Base-by-base conservation (phyloP, 2,113 vertebrate genomes). In the Xyliphius kryptos region DNA sequence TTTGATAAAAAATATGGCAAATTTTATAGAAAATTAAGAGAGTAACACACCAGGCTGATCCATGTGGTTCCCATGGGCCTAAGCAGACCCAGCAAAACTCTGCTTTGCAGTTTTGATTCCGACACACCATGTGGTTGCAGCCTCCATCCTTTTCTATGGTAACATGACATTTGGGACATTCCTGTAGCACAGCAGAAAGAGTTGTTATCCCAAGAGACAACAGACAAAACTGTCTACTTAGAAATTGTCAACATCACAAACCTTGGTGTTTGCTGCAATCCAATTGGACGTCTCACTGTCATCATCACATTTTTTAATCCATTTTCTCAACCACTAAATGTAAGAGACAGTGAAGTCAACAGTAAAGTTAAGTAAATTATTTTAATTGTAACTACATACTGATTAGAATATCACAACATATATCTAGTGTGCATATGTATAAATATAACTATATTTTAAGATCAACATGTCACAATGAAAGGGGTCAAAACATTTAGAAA, bases 81-180 rank as follows among this genome's bases (percentile, higher is more conserved):
- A 99, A 87, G 80, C 96, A 99, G 73, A 98, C 96, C 95, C 96
- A 99, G 85, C 96, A 99, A 85, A 99, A 99, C 83, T 99, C 96
- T 2, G 96, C 96, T 91, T 99, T 99, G 89, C 96, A 99, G 82
- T 97, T 99, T 89, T 99, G 96, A 88, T 98, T 99, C 80, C 95
- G 92, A 89, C 96, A 99, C 69, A 99, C 96, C 96, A 99, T 99
- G 87, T 99, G 96, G 83, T 99, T 99, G 83, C 96, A 99, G 83
- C 96, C 96, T 11, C 96, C 96, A 11, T 99, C 95, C 85, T 99
- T 99, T 80, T 99, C 96, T 58, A 99, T 99, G 80, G 96, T 99
- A 80, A 98, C 95, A 13, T 99, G 94, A 86, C 95, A 99, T 93
- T 99, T 99, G 15, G 96, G 96, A 85, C 94, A 98, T 81, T 99